Base-by-base conservation (phyloP, 2,888 invertebrate species). In the Dasysyrphus tricinctus region DNA sequence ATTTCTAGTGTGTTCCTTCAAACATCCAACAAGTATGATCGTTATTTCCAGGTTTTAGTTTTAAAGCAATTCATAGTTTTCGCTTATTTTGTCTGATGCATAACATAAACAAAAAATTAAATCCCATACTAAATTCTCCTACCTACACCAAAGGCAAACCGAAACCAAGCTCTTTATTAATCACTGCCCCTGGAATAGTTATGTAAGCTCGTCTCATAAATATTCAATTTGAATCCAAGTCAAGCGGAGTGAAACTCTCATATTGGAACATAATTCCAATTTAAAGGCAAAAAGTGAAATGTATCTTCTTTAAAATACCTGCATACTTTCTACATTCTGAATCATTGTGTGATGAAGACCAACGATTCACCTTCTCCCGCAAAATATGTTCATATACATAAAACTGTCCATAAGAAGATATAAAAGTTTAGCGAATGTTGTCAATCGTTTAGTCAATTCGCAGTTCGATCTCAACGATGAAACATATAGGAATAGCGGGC, bases 281-380 rank as follows among this genome's bases (percentile, higher is more conserved):
- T 59, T 59, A 77, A 73, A 56, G 42, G 24, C 14, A 73, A 70
- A 80, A 74, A 85, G 85, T 77, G 77, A 81, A 81, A 78, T 72
- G 76, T 59, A 47, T 79, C 54, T 56, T 39, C 49, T 61, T 34
- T 34, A 24, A 2, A 24, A 24, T 24, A 24, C 24, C 24, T 44
- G 32, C 63, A 80, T 49, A 81, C 81, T 85, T 85, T 85, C 81
- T 85, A 69, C 39, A 78, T 78, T 81, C 69, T 77, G 81, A 81
- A 77, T 78, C 77, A 85, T 44, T 34, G n/a, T 72, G 39, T 49
- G 57, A 29, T 16, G 37, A 24, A 24, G 24, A 81, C 9, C 59
- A 44, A 37, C 42, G 32, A 34, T 74, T 37, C 14, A 67, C 12
- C 47, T 83, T 47, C 54, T 69, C 19, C 16, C 14, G 44, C 63